A percentile compares a stretch with the other conserved stretches of the same genome.
Conservation (phyloP, 2,797 vertebrate genomes). For the Scomberomorus guttatus region DNA sequence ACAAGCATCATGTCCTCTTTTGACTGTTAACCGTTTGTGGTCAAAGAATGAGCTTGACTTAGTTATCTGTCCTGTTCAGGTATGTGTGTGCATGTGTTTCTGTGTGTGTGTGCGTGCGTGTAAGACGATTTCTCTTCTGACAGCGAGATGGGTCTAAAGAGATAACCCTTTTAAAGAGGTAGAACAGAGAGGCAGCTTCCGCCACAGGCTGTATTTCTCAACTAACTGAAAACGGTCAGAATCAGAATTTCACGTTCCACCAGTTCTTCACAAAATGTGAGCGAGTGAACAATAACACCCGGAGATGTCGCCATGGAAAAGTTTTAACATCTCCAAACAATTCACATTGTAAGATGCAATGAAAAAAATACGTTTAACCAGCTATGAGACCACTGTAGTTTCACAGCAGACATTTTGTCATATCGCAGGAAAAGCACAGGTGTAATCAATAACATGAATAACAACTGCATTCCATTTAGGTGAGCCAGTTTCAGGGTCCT, state of each 20-base stretch:
- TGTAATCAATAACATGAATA: constrained; percentile 35
- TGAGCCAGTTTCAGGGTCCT: constrained; percentile 17
- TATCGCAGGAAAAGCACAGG: constrained; percentile 16
- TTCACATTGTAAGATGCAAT: background rate
- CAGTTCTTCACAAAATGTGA: constrained; percentile 12
- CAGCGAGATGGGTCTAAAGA: constrained; percentile 59
- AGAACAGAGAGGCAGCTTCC: constrained; percentile 58
- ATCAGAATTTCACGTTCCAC: constrained; percentile 45
- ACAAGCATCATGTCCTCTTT: constrained; percentile 79
- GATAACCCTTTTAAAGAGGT: constrained; percentile 64
- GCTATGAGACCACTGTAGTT: background rate
- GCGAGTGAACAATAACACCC: background rate
- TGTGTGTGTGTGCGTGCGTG: constrained; percentile 28
- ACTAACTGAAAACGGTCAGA: constrained; percentile 63
- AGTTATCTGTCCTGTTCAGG: constrained; percentile 85
- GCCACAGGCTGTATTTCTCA: constrained; percentile 67
- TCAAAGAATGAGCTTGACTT: constrained; percentile 71
- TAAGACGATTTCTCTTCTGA: constrained; percentile 56
- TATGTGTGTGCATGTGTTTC: constrained; percentile 53
- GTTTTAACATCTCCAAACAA: background rate
- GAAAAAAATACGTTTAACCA: background rate
- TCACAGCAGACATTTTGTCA: background rate
- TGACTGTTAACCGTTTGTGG: constrained; percentile 88
- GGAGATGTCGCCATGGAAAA: background rate
- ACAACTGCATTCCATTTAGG: constrained; percentile 22